Percentiles rank a stretch among this genome's conserved stretches.
Conservation (phyloP, 2,113 vertebrate genomes). For the Myanophis thanlyinensis region DNA sequence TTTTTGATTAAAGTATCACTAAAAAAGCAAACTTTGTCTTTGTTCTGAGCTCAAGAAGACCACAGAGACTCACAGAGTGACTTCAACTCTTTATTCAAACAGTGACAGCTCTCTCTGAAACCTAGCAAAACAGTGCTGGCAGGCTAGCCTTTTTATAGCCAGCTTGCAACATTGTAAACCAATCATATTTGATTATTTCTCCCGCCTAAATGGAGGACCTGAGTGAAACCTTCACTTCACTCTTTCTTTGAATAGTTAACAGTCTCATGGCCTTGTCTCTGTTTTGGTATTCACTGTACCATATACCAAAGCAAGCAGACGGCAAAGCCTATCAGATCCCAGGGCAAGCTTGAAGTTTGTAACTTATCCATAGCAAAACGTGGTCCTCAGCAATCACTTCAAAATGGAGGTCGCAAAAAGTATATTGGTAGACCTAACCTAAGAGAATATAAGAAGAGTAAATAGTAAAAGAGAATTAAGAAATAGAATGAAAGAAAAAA, state of each 20-base stretch:
- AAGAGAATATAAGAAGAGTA: neutral
- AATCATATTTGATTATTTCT: too few relatives aligned
- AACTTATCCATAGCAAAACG: neutral
- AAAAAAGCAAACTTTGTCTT: neutral
- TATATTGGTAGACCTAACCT: neutral
- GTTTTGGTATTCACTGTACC: neutral
- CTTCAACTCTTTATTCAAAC: too few relatives aligned
- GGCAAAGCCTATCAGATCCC: neutral
- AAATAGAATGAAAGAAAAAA: neutral
- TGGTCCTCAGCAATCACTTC: neutral
- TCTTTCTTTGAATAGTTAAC: too few relatives aligned
- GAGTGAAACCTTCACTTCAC: too few relatives aligned
- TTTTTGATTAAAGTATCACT: neutral
- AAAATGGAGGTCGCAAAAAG: neutral
- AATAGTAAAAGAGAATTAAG: neutral
- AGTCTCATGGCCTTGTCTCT: neutral
- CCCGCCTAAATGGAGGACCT: too few relatives aligned
- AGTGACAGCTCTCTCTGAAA: too few relatives aligned
- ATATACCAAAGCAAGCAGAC: neutral
- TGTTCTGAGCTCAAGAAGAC: too few relatives aligned
- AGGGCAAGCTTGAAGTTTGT: neutral
- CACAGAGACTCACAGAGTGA: too few relatives aligned
- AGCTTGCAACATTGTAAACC: too few relatives aligned
- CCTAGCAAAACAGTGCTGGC: too few relatives aligned
- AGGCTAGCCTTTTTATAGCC: too few relatives aligned